These are phyloP conservation scores for Myiothlypis coronata DNA, from an alignment of 2,797 vertebrate species.

Conservation along the genomic window DNA sequence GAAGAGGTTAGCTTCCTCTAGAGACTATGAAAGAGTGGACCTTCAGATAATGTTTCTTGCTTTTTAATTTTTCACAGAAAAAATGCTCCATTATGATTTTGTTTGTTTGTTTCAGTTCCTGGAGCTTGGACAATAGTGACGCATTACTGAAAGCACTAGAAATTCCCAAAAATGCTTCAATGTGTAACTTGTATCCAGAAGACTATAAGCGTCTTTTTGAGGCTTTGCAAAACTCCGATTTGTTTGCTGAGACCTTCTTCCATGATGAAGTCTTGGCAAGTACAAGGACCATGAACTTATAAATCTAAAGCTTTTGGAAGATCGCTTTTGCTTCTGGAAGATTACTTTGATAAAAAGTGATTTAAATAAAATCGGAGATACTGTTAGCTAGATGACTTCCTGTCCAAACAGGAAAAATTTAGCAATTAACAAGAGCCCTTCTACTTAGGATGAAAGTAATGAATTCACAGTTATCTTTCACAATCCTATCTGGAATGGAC, in stretches of 20 bases:
- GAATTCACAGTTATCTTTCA: not conserved
- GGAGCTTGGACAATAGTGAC: conserved; percentile 78
- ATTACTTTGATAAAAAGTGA: conserved; percentile 22
- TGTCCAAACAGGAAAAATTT: not conserved
- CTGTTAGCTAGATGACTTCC: not conserved
- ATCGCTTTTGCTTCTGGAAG: conserved; percentile 34
- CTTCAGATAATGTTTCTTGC: not conserved
- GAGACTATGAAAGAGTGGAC: not conserved
- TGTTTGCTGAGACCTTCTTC: conserved; percentile 84
- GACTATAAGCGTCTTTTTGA: conserved; percentile 87
- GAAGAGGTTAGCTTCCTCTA: not conserved
- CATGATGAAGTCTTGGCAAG: conserved; percentile 80
- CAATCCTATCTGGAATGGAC: not conserved
- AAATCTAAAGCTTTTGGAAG: conserved; percentile 1
- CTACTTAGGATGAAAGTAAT: not conserved
- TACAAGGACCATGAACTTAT: conserved; percentile 46
- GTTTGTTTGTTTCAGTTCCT: conserved; percentile 76
- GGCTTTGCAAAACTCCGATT: conserved; percentile 80
- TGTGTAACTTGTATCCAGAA: conserved; percentile 79
- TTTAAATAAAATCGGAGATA: not conserved
- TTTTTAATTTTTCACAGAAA: not conserved
- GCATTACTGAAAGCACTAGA: conserved; percentile 75
- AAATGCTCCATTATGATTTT: not conserved
- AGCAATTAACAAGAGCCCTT: not conserved
- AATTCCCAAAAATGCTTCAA: conserved; percentile 69